Percentiles rank a stretch among this genome's conserved stretches.
phyloP scores from a whole-genome alignment of 2,113 vertebrate genomes.

The Syngnathus floridae region DNA sequence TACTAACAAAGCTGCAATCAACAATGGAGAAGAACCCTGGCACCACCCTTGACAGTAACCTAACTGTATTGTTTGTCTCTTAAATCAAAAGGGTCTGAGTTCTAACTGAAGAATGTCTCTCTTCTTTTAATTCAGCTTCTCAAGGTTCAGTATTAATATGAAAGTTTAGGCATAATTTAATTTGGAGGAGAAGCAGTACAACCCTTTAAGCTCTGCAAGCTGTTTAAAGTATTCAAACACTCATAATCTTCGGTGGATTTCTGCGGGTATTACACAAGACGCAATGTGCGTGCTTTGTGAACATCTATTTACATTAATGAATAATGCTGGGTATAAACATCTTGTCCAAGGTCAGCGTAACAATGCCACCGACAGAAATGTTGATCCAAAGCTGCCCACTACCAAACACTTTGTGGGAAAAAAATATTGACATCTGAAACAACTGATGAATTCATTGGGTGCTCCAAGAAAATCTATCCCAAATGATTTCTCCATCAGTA shows the following conservation, averaged over 20 bases:
- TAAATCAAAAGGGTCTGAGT: constrained; percentile 40
- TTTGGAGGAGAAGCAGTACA: constrained; percentile 38
- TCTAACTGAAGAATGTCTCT: constrained; percentile 27
- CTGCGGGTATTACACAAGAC: constrained; percentile 10
- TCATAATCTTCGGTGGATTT: constrained; percentile 14
- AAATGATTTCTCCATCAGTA: constrained; percentile 69
- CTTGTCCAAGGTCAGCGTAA: constrained; percentile 53
- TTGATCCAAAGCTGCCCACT: constrained; percentile 44
- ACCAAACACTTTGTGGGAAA: constrained; percentile 41
- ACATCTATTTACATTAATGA: constrained; percentile 31
- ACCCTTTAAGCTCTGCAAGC: constrained; percentile 32
- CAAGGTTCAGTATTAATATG: constrained; percentile 54
- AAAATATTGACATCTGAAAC: constrained; percentile 65
- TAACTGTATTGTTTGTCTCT: constrained; percentile 56
- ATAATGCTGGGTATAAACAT: constrained; percentile 48
- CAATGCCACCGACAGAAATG: constrained; percentile 37
- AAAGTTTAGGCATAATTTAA: constrained; percentile 59
- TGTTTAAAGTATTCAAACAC: constrained; percentile 22
- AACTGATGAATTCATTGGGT: constrained; percentile 62
- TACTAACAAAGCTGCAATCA: constrained; percentile 64
- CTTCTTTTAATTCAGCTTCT: constrained; percentile 25
- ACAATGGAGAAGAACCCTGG: constrained; percentile 24
- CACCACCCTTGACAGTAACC: constrained; percentile 52
- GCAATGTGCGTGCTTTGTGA: constrained; percentile 1
- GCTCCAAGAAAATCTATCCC: constrained; percentile 56